Evolutionary conservation across 2,113 vertebrate genomes (phyloP), one percentile per base, ranked within the genome.

Genomic region (Erinaceus europaeus): DNA sequence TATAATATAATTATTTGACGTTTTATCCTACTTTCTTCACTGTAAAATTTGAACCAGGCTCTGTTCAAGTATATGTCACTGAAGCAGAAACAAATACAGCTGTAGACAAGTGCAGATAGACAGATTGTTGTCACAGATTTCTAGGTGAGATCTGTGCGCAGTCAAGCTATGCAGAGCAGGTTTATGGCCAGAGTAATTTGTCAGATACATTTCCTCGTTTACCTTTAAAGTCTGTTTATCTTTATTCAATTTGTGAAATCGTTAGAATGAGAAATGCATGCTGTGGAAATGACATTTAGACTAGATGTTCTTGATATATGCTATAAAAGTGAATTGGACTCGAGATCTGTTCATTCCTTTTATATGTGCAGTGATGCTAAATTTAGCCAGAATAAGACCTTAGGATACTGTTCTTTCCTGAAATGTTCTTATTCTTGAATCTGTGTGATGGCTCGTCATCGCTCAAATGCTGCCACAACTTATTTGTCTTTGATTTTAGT

Each of bases 11-110:
- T 93, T 90, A 93, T 84, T 44, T 78, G 68, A 64, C 86, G 71
- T 11, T 2, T 95, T 94, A 91, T 89, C 93, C 82, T 87, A 71
- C 81, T 88, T 2, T 94, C 62, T 96, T 93, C 74, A 88, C 87
- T 91, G 81, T 61, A 93, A 61, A 42, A 36, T 72, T n/a, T 64
- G 91, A 68, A 27, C 32, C 53, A 62, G 84, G 36, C 4, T 59
- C 23, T 27, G 42, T 62, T 52, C 40, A 73, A 89, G 21, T 42
- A 13, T 53, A 20, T 85, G 64, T 52, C 18, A 85, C 23, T 57
- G 25, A 5, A 18, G 21, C 52, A 82, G 42, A 42, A 89, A 29
- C 15, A 83, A 82, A 61, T 62, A 20, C 38, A 44, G 36, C 77
- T 72, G 25, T 86, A 85, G 52, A 88, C 89, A 90, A 34, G 55